Evolutionary conservation across 2,888 invertebrate species (phyloP).

Genomic region (Lordiphosa andalusiaca): DNA sequence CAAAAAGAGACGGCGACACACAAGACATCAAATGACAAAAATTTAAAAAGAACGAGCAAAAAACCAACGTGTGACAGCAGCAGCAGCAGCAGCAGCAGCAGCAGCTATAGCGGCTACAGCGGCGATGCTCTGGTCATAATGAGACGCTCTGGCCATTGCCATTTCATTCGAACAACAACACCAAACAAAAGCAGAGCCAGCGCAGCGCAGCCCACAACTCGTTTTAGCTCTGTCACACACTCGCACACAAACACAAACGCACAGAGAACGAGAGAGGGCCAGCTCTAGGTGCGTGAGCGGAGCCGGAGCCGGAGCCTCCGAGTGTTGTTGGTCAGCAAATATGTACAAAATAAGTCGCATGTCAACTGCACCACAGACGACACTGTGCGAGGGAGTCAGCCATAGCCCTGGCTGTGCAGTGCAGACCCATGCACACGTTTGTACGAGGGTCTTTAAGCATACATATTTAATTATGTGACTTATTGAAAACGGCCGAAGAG

Average conservation of each 20-base stretch:
- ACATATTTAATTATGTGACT: too few species aligned
- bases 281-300: constrained; percentile 32
- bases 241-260: constrained; percentile 35
- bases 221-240: constrained; percentile 77
- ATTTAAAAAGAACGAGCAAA: constrained; percentile 54
- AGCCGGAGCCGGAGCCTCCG: too few species aligned
- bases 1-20: constrained; percentile 63
- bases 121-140: constrained; percentile 35
- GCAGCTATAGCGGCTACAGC: constrained; percentile 34
- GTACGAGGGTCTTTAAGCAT: too few species aligned
- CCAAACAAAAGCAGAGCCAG: constrained; percentile 17
- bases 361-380: constrained; percentile 75
- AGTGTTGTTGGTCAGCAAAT: constrained; percentile 54
- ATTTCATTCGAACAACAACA: constrained; percentile 58
- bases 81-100: constrained; percentile 29
- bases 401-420: constrained; percentile 15
- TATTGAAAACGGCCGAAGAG: constrained; percentile 14
- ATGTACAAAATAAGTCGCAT: constrained; percentile 68
- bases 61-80: constrained; percentile 45
- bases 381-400: constrained; percentile 58
- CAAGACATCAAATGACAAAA: constrained; percentile 75
- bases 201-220: constrained; percentile 46
- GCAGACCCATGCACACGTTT: too few species aligned
- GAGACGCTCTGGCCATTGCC: constrained; percentile 60
- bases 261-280: constrained; percentile 30